Evolutionary conservation across 2,888 invertebrate species (phyloP), one percentile per base, ranked within the genome.

Genomic region (Agrilus biguttatus): DNA sequence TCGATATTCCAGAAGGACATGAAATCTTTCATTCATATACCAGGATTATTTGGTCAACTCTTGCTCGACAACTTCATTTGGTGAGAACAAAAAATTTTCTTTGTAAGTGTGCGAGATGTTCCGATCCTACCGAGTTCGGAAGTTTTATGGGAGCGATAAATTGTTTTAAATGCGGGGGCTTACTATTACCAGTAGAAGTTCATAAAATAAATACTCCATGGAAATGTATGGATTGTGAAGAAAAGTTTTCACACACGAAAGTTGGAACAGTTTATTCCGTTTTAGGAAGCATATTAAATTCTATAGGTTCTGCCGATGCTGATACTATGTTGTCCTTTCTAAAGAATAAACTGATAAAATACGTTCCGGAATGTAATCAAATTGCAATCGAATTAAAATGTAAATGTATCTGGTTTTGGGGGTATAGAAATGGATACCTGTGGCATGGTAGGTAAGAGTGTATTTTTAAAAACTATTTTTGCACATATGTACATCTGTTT

Each of bases 11-110:
- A 38, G 68, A 71, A 44, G 78, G 77, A 17, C 60, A 70, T 8
- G 81, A 83, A 63, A 71, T 84, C 47, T 76, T 75, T 39, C 74
- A 78, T 40, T 74, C 76, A 37, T 84, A 84, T 54, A 71, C 79
- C 1, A 73, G 77, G 44, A 53, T 76, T 19, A 61, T 80, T 37
- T 83, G 83, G 83, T 77, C 78, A 33, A 83, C 82, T 0, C 66
- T 72, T 4, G 70, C 76, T 12, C 68, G 83, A 42, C 67, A 78
- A 12, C 67, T 71, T 33, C 75, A 80, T 55, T 65, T 84, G 14
- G 66, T 63, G 48, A 69, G 69, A 51, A 80, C 82, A 1, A 83
- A 83, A 63, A 76, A 79, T 59, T 83, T 83, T 55, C 59, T 68
- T 39, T 84, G 84, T 57, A 63, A 60, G 43, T 84, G 84, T 55